Percentiles rank a stretch among this genome's conserved stretches.
These are phyloP conservation scores for Halcyon chelicuti DNA, from an alignment of 2,797 vertebrate species.

Conservation along the genomic window DNA sequence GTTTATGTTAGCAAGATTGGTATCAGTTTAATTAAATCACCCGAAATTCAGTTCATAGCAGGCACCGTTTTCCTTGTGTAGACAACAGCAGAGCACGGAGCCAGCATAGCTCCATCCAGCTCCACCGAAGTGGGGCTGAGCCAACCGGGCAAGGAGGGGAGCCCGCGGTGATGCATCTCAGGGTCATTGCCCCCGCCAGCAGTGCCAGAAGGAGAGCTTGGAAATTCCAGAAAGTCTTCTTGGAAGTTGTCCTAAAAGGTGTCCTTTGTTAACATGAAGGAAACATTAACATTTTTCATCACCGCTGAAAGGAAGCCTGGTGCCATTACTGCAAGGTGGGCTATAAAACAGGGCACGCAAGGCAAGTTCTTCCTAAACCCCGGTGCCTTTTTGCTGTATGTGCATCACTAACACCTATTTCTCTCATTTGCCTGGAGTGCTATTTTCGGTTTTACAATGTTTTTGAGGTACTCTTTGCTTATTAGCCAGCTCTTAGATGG, in stretches of 20 bases:
- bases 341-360: neutral
- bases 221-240: neutral
- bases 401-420: neutral
- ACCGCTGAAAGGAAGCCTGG: neutral
- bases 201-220: neutral
- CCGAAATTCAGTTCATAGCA: neutral
- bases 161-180: neutral
- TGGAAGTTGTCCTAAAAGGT: neutral
- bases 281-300: fast-evolving
- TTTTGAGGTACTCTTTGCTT: neutral
- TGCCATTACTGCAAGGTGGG: neutral
- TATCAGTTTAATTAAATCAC: conserved; percentile 57
- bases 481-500: neutral
- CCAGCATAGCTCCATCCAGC: neutral
- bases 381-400: neutral
- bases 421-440: neutral
- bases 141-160: neutral
- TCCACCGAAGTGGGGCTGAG: neutral
- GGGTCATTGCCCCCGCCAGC: neutral
- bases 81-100: neutral
- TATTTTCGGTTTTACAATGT: neutral
- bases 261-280: neutral
- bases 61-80: neutral
- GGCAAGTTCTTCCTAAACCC: neutral
- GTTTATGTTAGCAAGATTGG: conserved; percentile 18